phyloP scores from a whole-genome alignment of 1,140 invertebrate species.

The Diprion similis region DNA sequence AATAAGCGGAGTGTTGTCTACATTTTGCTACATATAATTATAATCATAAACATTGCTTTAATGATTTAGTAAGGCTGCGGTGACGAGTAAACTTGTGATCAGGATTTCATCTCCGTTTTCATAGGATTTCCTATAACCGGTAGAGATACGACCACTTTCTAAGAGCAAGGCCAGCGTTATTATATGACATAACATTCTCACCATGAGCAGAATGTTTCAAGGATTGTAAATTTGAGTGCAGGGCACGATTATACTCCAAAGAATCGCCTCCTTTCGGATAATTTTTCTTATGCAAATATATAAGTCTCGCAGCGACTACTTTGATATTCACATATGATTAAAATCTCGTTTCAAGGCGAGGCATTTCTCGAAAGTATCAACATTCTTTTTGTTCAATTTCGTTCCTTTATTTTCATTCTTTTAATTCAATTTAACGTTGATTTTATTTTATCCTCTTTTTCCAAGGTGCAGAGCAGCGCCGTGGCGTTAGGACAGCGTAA shows the following conservation, averaged over 20 bases:
- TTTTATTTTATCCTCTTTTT: not conserved
- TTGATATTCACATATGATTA: too few relatives aligned
- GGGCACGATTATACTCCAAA: not conserved
- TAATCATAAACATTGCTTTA: not conserved
- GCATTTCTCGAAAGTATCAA: too few relatives aligned
- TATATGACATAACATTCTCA: not conserved
- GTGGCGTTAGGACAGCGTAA: not conserved
- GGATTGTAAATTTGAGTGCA: not conserved
- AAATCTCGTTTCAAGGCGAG: too few relatives aligned
- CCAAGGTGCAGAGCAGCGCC: not conserved
- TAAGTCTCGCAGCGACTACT: too few relatives aligned
- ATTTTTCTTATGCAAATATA: not conserved
- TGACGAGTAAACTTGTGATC: not conserved
- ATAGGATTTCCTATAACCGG: not conserved
- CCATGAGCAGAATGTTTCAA: not conserved
- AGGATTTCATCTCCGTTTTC: not conserved
- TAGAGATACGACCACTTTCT: not conserved
- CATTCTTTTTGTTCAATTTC: too few relatives aligned
- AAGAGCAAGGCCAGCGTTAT: slow-evolving; percentile 2
- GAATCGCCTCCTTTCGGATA: not conserved
- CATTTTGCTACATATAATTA: too few relatives aligned
- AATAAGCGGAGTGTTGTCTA: too few relatives aligned
- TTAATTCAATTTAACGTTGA: not conserved
- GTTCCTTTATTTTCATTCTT: not conserved
- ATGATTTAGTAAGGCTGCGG: not conserved